These are phyloP conservation scores for Eumeta japonica DNA, from an alignment of 1,140 invertebrate species.

Conservation along the genomic window DNA sequence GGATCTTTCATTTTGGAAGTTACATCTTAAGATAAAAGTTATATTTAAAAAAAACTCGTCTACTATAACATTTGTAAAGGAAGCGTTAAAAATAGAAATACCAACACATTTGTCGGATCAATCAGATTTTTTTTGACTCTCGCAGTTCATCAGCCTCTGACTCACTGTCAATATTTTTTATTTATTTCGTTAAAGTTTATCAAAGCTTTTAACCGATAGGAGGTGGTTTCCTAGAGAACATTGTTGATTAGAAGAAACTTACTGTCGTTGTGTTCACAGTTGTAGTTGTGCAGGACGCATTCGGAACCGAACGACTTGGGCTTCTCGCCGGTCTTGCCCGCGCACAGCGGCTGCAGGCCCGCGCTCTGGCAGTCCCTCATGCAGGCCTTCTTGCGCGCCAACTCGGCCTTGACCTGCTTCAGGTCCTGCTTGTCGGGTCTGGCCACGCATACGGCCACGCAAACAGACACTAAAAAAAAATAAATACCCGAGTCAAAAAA, in stretches of 20 bases:
- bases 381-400: conserved; percentile 52
- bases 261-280: conserved; percentile 60
- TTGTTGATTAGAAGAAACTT: conserved; percentile 21
- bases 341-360: conserved; percentile 55
- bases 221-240: not conserved
- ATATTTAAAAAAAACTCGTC: no score
- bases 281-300: conserved; percentile 60
- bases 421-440: conserved; percentile 45
- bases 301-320: conserved; percentile 57
- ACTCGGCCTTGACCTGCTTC: conserved; percentile 49
- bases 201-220: no score
- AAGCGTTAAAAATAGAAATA: no score
- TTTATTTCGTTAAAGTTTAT: no score
- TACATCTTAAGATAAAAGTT: no score
- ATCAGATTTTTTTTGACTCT: no score
- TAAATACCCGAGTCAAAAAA: no score
- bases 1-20: no score
- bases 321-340: conserved; percentile 52
- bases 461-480: not conserved
- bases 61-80: no score
- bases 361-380: conserved; percentile 43
- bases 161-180: no score
- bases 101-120: no score
- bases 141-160: no score
- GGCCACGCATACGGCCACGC: conserved; percentile 32